These are phyloP conservation scores for Oppia nitens DNA, from an alignment of 1,140 invertebrate genomes.

Conservation along the genomic window DNA sequence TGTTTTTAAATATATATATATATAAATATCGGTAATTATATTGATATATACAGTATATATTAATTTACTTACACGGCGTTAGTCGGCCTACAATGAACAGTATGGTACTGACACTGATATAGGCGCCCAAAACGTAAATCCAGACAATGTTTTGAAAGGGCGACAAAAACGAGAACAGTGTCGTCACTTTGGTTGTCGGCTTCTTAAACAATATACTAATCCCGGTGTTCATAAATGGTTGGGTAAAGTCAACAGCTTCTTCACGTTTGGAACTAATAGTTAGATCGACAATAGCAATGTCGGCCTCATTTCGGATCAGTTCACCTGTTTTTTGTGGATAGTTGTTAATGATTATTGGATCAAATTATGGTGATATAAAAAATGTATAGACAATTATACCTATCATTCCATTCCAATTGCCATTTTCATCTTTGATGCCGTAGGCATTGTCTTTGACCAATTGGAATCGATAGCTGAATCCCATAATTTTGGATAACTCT, in stretches of 20 bases:
- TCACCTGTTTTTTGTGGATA: background rate
- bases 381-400: constrained; percentile 16
- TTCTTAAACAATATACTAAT: constrained; percentile 37
- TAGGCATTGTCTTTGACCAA: constrained; percentile 31
- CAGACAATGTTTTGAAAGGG: constrained; percentile 82
- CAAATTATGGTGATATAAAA: constrained; percentile 22
- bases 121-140: constrained; percentile 89
- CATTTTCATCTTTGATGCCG: constrained; percentile 27
- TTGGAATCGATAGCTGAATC: constrained; percentile 55
- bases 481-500: constrained; percentile 50
- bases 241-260: constrained; percentile 80
- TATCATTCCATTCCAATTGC: constrained; percentile 36
- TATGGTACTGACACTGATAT: constrained; percentile 74
- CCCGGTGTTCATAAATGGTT: constrained; percentile 90
- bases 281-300: constrained; percentile 77
- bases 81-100: constrained; percentile 81
- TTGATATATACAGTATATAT: too few relatives aligned
- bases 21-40: too few relatives aligned
- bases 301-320: constrained; percentile 40
- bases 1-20: too few relatives aligned
- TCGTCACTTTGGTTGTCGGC: constrained; percentile 62
- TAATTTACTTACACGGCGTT: constrained; percentile 82
- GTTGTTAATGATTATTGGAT: background rate
- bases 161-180: constrained; percentile 82
- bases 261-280: constrained; percentile 81